Base-by-base conservation (phyloP, 1,140 invertebrate species). In the Mylabris phalerata region DNA sequence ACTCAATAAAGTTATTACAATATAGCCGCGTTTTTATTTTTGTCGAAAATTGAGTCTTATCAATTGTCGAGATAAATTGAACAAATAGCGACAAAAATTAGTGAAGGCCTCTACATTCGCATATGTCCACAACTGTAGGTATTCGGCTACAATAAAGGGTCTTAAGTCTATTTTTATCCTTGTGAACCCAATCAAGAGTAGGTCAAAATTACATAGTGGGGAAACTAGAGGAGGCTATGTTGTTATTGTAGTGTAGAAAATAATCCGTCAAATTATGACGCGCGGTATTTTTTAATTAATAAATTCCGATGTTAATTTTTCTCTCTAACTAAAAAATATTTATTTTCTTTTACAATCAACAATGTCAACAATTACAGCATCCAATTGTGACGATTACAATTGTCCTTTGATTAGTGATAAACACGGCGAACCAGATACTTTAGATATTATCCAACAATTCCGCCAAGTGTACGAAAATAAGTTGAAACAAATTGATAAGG, bases 1-100 rank as follows among this genome's bases (percentile, higher is more conserved):
- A 69, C 65, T 69, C 67, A 69, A 69, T 65, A 67, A 67, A 69
- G 55, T 69, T 67, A 58, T 59, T 62, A 62, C 42, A 52, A 64
- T 61, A 19, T 19, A 19, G 19, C 1, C 19, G 19, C 1, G 19
- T 19, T 19, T 19, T 19, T 19, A 2, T 19, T 19, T 19, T 19
- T 19, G 19, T 19, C 19, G 19, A 19, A 19, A 24, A 48, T 48
- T 27, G 32, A 27, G 1, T 27, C 13, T 48, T 19, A 48, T 27
- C n/a, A 13, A 19, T 19, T 19, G 19, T 2, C 19, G 26, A 48
- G 10, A n/a, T 26, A 10, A 41, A 32, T 9, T 26, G 27, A 38
- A 50, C 9, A 10, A n/a, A 50, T 11, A 24, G 19, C 10, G 13
- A 44, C 4, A 11, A 32, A 1, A 4, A 32, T 32, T 3, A 19